Evolutionary conservation across 2,797 vertebrate species (phyloP), one percentile per base, ranked within the genome.

Genomic region (Syncerus caffer): DNA sequence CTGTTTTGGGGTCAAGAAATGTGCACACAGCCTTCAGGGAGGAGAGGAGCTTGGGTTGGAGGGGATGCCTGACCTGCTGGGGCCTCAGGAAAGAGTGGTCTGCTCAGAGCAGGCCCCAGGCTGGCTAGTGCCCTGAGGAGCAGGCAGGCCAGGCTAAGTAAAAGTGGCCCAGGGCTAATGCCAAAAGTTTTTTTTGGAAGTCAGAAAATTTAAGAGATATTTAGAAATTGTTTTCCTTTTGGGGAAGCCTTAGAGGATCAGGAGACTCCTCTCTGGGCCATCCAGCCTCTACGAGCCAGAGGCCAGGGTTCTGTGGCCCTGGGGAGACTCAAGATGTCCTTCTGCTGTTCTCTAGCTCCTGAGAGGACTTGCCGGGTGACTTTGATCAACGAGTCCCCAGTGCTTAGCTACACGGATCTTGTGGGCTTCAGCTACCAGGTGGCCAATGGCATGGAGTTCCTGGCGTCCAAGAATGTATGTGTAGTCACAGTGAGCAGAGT

Each of bases 381-480:
- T 0, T 98, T 99, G 97, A 99, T 99, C 98, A 99, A 99, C 0
- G 99, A 99, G 96, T 99, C 99, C 42, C 98, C 99, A 0, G 97
- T 99, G 67, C 99, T 99, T 92, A 99, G 99, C 98, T 99, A 99
- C 85, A 99, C 99, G 2, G 99, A 99, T 97, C 99, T 99, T 11
- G 98, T 99, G 98, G 99, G 99, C 95, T 99, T 99, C 99, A 99
- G 99, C 98, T 99, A 99, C 98, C 99, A 99, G 97, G 99, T 99
- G 98, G 99, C 99, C 29, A 99, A 99, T 45, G 99, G 99, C 97
- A 99, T 99, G 99, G 99, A 99, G 96, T 99, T 99, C 98, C 99
- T 99, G 57, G 99, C 99, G 71, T 99, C 99, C 85, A 99, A 99
- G 99, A 99, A 99, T 0, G 99, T 99, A 99, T 0, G 99, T 98